Evolutionary conservation across 2,113 vertebrate species (phyloP).

Genomic region (Pogonocichla stellata): DNA sequence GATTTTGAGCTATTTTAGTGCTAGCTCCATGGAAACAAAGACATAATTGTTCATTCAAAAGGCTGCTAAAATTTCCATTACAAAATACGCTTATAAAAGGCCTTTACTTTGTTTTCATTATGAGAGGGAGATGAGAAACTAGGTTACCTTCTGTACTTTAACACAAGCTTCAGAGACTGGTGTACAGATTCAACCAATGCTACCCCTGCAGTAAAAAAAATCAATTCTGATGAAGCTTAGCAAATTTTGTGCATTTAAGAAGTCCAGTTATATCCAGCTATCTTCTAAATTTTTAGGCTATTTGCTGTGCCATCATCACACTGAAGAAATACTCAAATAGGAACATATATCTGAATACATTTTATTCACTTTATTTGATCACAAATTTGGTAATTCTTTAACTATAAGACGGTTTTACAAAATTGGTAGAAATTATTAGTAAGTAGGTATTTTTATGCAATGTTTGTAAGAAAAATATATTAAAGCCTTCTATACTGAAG

Average conservation of each 20-base stretch:
- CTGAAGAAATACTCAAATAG: background rate
- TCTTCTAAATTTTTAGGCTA: background rate
- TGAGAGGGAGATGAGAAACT: background rate
- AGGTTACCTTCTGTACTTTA: background rate
- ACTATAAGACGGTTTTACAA: background rate
- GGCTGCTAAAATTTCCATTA: constrained; percentile 56
- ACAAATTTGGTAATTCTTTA: background rate
- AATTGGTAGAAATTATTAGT: background rate
- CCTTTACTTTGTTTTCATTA: constrained; percentile 28
- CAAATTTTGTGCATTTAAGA: background rate
- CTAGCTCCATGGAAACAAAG: constrained; percentile 64
- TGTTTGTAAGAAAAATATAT: background rate
- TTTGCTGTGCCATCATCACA: background rate
- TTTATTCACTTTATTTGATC: background rate
- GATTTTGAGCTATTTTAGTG: constrained; percentile 1
- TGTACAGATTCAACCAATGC: background rate
- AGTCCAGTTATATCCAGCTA: background rate
- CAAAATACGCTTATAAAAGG: constrained; percentile 22
- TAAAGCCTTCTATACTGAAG: background rate
- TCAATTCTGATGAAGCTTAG: background rate
- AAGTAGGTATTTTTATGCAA: background rate
- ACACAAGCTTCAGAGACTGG: background rate
- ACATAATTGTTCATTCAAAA: constrained; percentile 45
- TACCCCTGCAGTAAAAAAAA: background rate
- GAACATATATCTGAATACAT: background rate